A percentile compares a stretch with the other conserved stretches of the same genome.
Conservation (phyloP, 2,888 invertebrate species). For the Morpho achilles region DNA sequence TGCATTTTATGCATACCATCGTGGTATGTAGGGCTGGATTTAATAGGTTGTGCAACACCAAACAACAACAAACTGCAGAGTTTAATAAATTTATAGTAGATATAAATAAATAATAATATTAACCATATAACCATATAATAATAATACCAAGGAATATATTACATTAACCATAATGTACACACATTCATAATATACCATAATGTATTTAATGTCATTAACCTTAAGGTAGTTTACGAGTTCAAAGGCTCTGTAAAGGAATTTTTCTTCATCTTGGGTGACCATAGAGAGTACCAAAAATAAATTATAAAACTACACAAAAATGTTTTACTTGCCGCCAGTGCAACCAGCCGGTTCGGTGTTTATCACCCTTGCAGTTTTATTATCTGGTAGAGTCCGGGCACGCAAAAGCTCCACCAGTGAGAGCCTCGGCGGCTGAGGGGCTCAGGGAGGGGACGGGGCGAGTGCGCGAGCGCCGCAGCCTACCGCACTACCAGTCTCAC, state of each 20-base stretch:
- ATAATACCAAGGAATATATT: too few species aligned
- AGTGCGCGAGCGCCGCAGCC: constrained; percentile 47
- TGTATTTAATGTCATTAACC: too few species aligned
- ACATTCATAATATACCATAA: too few species aligned
- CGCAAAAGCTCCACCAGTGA: constrained; percentile 63
- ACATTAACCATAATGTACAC: too few species aligned
- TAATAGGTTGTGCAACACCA: too few species aligned
- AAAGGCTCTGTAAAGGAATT: not conserved
- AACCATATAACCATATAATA: too few species aligned
- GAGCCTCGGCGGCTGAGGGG: constrained; percentile 33
- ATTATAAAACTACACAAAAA: constrained; percentile 11
- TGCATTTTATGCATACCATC: too few species aligned
- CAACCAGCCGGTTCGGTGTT: constrained; percentile 51
- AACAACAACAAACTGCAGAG: too few species aligned
- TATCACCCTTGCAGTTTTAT: constrained; percentile 57
- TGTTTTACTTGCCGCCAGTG: constrained; percentile 18
- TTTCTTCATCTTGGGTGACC: not conserved
- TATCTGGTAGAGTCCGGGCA: constrained; percentile 48
- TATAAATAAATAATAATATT: too few species aligned
- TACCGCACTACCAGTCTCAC: constrained; percentile 61
- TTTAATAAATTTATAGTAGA: too few species aligned
- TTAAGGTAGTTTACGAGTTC: not conserved
- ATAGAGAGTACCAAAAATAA: constrained; percentile 7
- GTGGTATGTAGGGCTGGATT: too few species aligned
- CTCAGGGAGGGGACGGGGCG: constrained; percentile 32